phyloP scores from a whole-genome alignment of 2,113 vertebrate species.

The Murina feae region DNA sequence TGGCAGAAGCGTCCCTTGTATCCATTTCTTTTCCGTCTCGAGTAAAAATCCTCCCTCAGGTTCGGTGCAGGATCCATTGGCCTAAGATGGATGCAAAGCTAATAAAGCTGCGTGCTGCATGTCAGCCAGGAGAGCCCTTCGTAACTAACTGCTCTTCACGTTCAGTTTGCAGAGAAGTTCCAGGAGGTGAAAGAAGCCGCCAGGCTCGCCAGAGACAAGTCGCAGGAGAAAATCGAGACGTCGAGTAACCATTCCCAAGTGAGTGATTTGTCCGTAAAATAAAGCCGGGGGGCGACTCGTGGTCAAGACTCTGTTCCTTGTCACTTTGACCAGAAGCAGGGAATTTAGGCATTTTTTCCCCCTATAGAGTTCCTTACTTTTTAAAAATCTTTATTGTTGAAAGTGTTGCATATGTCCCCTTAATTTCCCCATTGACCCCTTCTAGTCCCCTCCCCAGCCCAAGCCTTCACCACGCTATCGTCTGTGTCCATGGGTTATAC shows the following conservation, averaged over 20 bases:
- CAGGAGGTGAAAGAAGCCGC: slow-evolving; percentile 97
- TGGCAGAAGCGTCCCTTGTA: not conserved
- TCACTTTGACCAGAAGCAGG: not conserved
- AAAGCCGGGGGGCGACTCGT: too few relatives aligned
- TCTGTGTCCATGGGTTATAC: too few relatives aligned
- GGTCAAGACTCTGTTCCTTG: not conserved
- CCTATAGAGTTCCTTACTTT: too few relatives aligned
- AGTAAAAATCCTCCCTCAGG: not conserved
- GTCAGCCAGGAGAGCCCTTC: not conserved
- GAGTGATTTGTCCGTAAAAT: slow-evolving; percentile 61
- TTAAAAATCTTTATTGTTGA: too few relatives aligned
- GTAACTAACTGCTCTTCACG: not conserved
- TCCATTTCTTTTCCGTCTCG: not conserved
- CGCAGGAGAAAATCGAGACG: slow-evolving; percentile 94
- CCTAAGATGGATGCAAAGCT: not conserved
- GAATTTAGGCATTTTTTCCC: not conserved
- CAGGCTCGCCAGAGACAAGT: slow-evolving; percentile 91
- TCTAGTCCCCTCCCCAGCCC: too few relatives aligned
- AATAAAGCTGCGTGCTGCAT: not conserved
- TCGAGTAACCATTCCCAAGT: slow-evolving; percentile 94
- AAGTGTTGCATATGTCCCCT: too few relatives aligned
- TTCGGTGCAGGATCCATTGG: not conserved
- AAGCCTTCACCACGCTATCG: too few relatives aligned
- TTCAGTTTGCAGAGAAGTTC: slow-evolving; percentile 98
- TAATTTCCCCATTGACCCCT: too few relatives aligned